phyloP scores from a whole-genome alignment of 2,113 vertebrate species.

The Pao palembangensis region DNA sequence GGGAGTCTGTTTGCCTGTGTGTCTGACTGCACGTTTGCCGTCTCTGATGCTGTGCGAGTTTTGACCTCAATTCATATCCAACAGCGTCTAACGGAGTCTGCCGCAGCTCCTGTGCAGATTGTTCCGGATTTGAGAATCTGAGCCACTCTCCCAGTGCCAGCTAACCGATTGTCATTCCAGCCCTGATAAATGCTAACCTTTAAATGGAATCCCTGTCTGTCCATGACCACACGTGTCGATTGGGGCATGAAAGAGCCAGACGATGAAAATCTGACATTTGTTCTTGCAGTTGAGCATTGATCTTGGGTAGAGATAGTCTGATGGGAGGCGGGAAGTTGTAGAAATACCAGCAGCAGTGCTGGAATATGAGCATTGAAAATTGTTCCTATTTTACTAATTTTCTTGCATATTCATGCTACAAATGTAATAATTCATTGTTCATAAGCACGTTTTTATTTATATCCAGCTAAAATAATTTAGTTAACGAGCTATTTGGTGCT shows the following conservation, averaged over 20 bases:
- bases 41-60: conserved; percentile 41
- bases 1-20: conserved; percentile 41
- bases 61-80: conserved; percentile 65
- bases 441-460: neutral
- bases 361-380: neutral
- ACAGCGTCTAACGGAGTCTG: conserved; percentile 29
- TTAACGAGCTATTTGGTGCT: neutral
- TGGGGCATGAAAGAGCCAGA: conserved; percentile 40
- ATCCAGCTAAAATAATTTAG: neutral
- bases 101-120: conserved; percentile 36
- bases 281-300: conserved; percentile 63
- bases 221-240: conserved; percentile 44
- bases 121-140: conserved; percentile 41
- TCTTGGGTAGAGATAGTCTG: conserved; percentile 43
- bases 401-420: neutral
- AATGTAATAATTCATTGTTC: neutral
- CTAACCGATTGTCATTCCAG: conserved; percentile 60
- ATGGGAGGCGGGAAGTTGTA: conserved; percentile 19
- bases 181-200: conserved; percentile 57
- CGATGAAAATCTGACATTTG: conserved; percentile 70
- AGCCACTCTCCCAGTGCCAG: conserved; percentile 27
- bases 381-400: neutral
- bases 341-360: conserved; percentile 7
- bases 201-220: conserved; percentile 62
- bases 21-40: conserved; percentile 41